Evolutionary conservation across 2,888 invertebrate genomes (phyloP), one percentile per base, ranked within the genome.

Genomic region (Agonopterix alstromeriana): DNA sequence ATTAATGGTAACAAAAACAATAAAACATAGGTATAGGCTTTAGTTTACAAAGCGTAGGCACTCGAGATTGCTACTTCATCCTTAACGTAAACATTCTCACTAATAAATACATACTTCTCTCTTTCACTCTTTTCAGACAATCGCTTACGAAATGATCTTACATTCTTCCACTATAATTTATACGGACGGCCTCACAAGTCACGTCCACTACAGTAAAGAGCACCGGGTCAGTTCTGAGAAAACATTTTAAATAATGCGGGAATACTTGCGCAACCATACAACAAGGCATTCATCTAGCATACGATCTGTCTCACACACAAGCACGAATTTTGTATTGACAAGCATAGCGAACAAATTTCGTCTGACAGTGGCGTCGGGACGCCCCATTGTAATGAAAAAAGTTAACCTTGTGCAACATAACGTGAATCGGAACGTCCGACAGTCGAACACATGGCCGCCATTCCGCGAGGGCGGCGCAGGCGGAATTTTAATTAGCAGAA

Each of bases 401-500:
- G 73, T 73, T 82, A 84, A 85, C 85, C 86, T 87, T 87, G 86
- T 87, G 84, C 79, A 86, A 84, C 83, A 76, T 73, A 82, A 79
- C 80, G 77, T 78, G 82, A 81, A 73, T 81, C 81, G 83, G 80
- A 82, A 82, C 85, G 84, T 79, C 81, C 81, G 78, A 82, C 74
- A 73, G 79, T 27, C 5, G 27, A 84, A 85, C 87, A 87, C 87
- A 87, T 87, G 87, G 87, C 87, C 80, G 81, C 86, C 85, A 87
- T 86, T 86, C 86, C 85, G 87, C 85, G 87, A 87, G 87, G 87
- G 87, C 83, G 87, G 85, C 84, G 78, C 86, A 85, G 87, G 86
- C 88, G 86, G 88, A 88, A 88, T 88, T 87, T 88, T 88, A 88
- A 88, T 88, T 88, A 88, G 85, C 85, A 86, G 88, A 87, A 88